Evolutionary conservation across 1,140 invertebrate genomes (phyloP), one percentile per base, ranked within the genome.

Genomic region (Eupeodes corollae): DNA sequence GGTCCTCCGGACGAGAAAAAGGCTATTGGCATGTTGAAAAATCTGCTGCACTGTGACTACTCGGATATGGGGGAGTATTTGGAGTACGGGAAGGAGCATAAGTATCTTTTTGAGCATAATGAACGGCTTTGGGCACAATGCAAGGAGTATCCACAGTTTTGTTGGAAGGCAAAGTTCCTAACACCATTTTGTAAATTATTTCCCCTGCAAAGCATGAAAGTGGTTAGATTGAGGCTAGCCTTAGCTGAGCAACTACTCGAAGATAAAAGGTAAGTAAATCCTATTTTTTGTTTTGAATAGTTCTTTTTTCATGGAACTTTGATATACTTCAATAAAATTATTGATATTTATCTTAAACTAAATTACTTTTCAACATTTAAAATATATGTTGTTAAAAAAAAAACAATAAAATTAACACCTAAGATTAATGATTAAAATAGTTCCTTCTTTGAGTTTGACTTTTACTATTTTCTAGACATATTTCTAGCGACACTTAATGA

Each of bases 181-280:
- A 77, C 78, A 47, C 76, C 75, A 47, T 84, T 89, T 68, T 92
- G 88, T 70, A 78, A 75, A 57, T 70, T 89, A 45, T 91, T 90
- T 66, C 88, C 88, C 19, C 86, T 90, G 63, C 87, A 91, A 58
- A 86, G 82, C 43, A 84, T 90, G 83, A 92, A 91, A 70, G 75
- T 87, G 42, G 87, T 91, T 2, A 71, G 88, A 43, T 64, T 91
- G 44, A 74, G 86, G 52, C 73, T 91, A 52, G 73, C 74, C 31
- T 75, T 85, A 5, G 79, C 84, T 26, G 79, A 84, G 55, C 70
- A 77, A 43, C 69, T 92, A 34, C 70, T 92, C 19, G 70, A 80
- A 48, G 80, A 88, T 62, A 73, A 80, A 68, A 73, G 75, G 83
- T 87, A 69, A 77, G 76, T 70, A 42, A 41, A 32, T 41, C 6